Percentiles rank a stretch among this genome's conserved stretches.
phyloP scores from a whole-genome alignment of 2,797 vertebrate genomes.

The Paramormyrops hopkinsi region DNA sequence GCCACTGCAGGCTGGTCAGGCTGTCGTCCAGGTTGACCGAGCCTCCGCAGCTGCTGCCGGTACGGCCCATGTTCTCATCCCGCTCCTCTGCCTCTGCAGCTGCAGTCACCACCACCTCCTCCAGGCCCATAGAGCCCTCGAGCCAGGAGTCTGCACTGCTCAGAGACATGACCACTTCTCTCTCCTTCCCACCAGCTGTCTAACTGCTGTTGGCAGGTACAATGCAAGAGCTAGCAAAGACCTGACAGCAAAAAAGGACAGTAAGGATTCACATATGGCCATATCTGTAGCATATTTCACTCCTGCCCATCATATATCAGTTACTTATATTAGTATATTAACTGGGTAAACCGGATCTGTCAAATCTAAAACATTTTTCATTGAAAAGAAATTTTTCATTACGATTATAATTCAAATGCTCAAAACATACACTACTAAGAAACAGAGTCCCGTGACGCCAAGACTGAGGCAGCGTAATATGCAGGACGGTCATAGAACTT shows the following conservation, averaged over 20 bases:
- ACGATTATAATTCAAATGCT: background rate
- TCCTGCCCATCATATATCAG: background rate
- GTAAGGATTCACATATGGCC: background rate
- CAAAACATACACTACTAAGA: background rate
- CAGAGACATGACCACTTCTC: conserved; percentile 51
- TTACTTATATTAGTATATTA: background rate
- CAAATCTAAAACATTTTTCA: background rate
- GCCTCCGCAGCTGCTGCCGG: conserved; percentile 34
- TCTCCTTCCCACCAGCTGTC: conserved; percentile 11
- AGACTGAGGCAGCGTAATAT: background rate
- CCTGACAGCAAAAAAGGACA: background rate
- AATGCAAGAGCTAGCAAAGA: background rate
- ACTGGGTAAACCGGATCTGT: background rate
- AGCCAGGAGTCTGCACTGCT: conserved; percentile 51
- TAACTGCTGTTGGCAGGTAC: background rate
- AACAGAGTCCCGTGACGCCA: background rate
- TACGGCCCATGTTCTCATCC: conserved; percentile 31
- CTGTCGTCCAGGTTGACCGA: conserved; percentile 79
- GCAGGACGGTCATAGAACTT: conserved; percentile 17
- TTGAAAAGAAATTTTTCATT: background rate
- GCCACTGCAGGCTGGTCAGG: conserved; percentile 93
- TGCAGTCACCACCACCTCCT: conserved; percentile 55
- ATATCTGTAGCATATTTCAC: background rate
- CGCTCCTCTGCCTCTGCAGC: conserved; percentile 49
- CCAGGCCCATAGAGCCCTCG: conserved; percentile 38